Evolutionary conservation across 2,888 invertebrate species (phyloP), one percentile per base, ranked within the genome.

Genomic region (Esperia sulphurella): DNA sequence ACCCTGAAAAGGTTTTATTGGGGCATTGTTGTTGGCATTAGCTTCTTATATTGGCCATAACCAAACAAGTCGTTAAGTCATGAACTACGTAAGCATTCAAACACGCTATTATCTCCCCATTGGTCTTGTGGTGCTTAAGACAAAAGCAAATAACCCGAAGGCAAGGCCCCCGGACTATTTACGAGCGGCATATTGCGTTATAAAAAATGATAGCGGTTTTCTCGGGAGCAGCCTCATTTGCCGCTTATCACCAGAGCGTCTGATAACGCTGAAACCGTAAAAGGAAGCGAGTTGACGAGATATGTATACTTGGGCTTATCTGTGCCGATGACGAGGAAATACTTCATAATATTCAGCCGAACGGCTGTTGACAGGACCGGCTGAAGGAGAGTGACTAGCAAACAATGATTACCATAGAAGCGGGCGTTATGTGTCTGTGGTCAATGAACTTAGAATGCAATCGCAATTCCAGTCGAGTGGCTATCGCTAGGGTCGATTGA

Each of bases 161-260:
- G 61, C 64, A 67, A 60, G 60, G 63, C 69, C 64, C n/a, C 60
- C 61, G 64, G 63, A 65, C 68, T 69, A 76, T 78, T 78, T 79
- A 76, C 73, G 74, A 73, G 59, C 63, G 65, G 72, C 77, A 76
- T 79, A 78, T 80, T 78, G 74, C 75, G 77, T 72, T 79, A 71
- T 81, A 80, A 81, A 80, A 80, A 79, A 78, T 79, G 74, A 79
- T 75, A 70, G 74, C 73, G 73, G 75, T 73, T 75, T 76, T 65
- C 73, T 68, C 65, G 67, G 65, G 66, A 68, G 75, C 71, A 65
- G 58, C 54, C 75, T 78, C 78, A 75, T 79, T 80, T 76, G 66
- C 69, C 61, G 71, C 76, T 79, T 81, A 81, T 80, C 80, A 66
- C 67, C 63, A 59, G 53, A 50, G 57, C 51, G 59, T 58, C 71